A percentile compares a stretch with the other conserved stretches of the same genome.
phyloP scores from a whole-genome alignment of 2,888 invertebrate genomes.

The Operophtera brumata region DNA sequence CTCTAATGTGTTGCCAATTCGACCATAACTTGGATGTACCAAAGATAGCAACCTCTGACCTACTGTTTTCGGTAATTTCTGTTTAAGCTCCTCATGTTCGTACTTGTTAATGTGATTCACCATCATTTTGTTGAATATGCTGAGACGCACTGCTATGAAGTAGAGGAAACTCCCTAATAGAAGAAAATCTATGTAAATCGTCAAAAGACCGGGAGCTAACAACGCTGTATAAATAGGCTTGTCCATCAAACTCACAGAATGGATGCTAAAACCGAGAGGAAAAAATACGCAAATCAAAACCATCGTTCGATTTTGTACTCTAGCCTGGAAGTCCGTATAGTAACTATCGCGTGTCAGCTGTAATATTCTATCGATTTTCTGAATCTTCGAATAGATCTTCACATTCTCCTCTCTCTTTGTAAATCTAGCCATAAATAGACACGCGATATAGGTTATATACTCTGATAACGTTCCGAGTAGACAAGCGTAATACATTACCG shows the following conservation, averaged over 20 bases:
- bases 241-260: constrained; percentile 26
- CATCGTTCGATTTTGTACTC: constrained; percentile 8
- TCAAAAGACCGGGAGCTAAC: constrained; percentile 12
- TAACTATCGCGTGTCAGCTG: constrained; percentile 25
- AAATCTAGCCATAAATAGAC: constrained; percentile 35
- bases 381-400: constrained; percentile 33
- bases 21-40: constrained; percentile 9
- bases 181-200: constrained; percentile 37
- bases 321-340: constrained; percentile 30
- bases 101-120: constrained; percentile 9
- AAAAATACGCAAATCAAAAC: constrained; percentile 18
- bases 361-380: constrained; percentile 40
- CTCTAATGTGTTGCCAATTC: constrained; percentile 1
- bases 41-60: constrained; percentile 6
- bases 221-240: constrained; percentile 30
- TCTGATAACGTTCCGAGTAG: constrained; percentile 25
- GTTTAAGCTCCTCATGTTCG: not conserved
- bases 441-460: constrained; percentile 32
- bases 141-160: constrained; percentile 35
- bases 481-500: constrained; percentile 22
- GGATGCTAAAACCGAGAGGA: constrained; percentile 26
- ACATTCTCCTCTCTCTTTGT: constrained; percentile 27
- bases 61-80: not conserved
- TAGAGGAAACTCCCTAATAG: constrained; percentile 35
- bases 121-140: constrained; percentile 37